Conservation (phyloP, 2,797 vertebrate species). For the Scleropages formosus region DNA sequence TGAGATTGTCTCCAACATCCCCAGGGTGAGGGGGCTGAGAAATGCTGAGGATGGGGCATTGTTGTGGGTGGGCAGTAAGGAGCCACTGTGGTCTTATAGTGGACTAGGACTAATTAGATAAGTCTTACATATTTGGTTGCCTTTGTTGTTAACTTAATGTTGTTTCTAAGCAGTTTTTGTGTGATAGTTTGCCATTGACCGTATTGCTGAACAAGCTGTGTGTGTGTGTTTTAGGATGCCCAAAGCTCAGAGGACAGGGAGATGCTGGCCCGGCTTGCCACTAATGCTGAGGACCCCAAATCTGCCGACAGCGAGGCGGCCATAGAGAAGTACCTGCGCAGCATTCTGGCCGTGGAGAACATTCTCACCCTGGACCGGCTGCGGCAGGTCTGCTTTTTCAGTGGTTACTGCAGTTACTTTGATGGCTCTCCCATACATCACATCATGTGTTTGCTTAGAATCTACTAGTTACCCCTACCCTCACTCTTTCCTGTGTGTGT, state of each 20-base stretch:
- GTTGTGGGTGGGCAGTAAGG: neutral
- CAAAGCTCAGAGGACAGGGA: constrained; percentile 91
- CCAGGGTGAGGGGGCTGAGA: constrained; percentile 72
- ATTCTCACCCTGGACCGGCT: constrained; percentile 90
- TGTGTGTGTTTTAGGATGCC: constrained; percentile 72
- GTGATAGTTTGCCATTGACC: neutral
- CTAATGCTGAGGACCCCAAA: constrained; percentile 80
- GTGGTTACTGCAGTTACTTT: constrained; percentile 9
- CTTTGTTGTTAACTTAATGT: too few relatives aligned
- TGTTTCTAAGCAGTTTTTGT: neutral
- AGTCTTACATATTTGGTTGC: too few relatives aligned
- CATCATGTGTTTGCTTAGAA: neutral
- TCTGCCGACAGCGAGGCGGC: constrained; percentile 86
- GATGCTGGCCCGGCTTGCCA: constrained; percentile 86
- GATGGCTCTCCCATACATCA: neutral
- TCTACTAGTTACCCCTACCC: neutral
- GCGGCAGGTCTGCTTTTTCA: constrained; percentile 77
- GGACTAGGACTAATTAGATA: constrained; percentile 1
- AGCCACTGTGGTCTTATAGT: neutral
- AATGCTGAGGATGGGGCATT: neutral
- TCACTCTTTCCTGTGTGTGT: neutral
- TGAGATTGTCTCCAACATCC: constrained; percentile 97
- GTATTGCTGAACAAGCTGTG: neutral
- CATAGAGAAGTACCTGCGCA: constrained; percentile 92
- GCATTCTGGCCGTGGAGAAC: constrained; percentile 92